Conservation (phyloP, 2,797 vertebrate genomes). For the Prionace glauca region DNA sequence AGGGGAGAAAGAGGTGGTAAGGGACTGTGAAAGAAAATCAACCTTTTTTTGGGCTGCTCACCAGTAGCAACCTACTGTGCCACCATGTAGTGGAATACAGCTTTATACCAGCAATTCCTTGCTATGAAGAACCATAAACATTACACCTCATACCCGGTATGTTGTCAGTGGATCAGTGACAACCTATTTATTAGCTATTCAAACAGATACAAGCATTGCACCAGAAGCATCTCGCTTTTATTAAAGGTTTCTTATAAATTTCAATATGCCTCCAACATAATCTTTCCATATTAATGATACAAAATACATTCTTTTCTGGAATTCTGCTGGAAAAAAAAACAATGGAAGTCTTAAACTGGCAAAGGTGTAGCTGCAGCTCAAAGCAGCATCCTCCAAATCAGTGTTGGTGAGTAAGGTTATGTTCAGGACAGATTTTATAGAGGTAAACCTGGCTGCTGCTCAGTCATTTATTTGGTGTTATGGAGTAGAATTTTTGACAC, state of each 20-base stretch:
- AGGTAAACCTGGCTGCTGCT: background rate
- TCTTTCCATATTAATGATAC: background rate
- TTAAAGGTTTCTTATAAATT: background rate
- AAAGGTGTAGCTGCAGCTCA: background rate
- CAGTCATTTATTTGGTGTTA: background rate
- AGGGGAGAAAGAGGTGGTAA: background rate
- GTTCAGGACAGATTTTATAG: background rate
- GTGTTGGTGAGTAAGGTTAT: background rate
- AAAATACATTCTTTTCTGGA: background rate
- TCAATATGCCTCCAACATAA: background rate
- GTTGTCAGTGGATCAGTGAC: background rate
- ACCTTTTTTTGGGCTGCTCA: background rate
- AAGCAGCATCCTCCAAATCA: background rate
- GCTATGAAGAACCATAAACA: background rate
- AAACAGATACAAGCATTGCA: background rate
- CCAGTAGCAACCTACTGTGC: background rate
- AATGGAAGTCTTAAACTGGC: background rate
- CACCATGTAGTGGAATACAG: background rate
- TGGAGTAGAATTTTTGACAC: background rate
- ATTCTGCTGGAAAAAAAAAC: background rate
- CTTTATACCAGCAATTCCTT: background rate
- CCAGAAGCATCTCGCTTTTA: background rate
- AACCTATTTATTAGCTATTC: background rate
- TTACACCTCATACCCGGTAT: background rate
- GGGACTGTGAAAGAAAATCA: background rate